Conservation (phyloP, 2,888 invertebrate genomes). For the Meteorus cinctellus region DNA sequence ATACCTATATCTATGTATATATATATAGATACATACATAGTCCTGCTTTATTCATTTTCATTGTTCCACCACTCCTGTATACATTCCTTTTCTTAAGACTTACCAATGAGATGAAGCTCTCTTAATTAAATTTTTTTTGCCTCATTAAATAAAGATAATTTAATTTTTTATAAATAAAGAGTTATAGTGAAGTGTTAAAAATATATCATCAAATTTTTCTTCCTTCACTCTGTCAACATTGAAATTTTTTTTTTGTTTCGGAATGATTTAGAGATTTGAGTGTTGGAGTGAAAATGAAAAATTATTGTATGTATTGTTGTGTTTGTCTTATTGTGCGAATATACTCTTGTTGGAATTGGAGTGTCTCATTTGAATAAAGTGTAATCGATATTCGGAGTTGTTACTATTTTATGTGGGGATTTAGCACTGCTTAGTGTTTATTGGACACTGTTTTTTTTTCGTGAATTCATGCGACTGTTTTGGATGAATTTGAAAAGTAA, state of each 20-base stretch:
- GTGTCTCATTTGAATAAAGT: not conserved
- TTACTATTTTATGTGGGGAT: not conserved
- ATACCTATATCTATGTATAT: not conserved
- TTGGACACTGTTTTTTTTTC: not conserved
- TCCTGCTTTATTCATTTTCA: constrained; percentile 1
- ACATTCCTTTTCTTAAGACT: not conserved
- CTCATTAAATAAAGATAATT: constrained; percentile 6
- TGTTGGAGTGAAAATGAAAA: not conserved
- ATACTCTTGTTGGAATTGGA: not conserved
- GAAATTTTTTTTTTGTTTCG: not conserved
- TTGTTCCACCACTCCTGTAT: not conserved
- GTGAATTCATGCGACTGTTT: not conserved
- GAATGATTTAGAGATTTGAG: not conserved
- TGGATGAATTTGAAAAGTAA: not conserved
- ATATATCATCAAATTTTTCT: not conserved
- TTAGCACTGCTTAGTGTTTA: not conserved
- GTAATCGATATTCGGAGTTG: not conserved
- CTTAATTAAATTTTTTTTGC: not conserved
- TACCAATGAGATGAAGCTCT: not conserved
- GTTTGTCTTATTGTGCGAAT: too few relatives aligned
- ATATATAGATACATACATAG: not conserved
- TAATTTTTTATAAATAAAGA: not conserved
- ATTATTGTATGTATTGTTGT: not conserved
- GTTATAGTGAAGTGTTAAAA: not conserved
- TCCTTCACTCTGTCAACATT: too few relatives aligned